Base-by-base conservation (phyloP, 1,140 invertebrate species). In the Aphelinus certus region DNA sequence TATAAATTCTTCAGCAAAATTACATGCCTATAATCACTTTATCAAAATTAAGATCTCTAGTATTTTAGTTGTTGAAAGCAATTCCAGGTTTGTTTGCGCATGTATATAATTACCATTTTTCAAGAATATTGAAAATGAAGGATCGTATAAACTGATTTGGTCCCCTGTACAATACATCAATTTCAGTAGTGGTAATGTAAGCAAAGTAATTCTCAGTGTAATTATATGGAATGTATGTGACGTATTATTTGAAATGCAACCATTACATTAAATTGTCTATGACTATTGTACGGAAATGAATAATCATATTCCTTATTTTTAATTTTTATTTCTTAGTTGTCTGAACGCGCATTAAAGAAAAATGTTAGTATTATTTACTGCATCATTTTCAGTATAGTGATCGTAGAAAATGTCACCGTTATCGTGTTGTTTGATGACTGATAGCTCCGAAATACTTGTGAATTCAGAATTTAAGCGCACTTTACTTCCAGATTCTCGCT, bases 141-240 rank as follows among this genome's bases (percentile, higher is more conserved):
- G 26, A 26, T 26, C 26, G 43, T 68, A 7, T 4, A 66, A 76
- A 76, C 64, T 42, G 47, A 71, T 71, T 76, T 76, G 74, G 74
- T 76, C 74, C 73, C 74, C 45, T 51, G 55, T 26, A 26, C 26
- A 26, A 26, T 26, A 26, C 26, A 26, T 26, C 26, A 26, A 26
- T 26, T 26, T 26, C 26, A 26, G 26, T 26, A 26, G 26, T 26
- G 26, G 26, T 26, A 26, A 26, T 26, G 26, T 26, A 26, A 26
- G 26, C 26, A 26, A 26, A 26, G 26, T 26, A 2, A 68, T 75
- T 75, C 73, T 75, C 73, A 75, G 67, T 70, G 67, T 65, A 65
- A 58, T 70, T 69, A 43, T 45, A 51, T 58, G 73, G 67, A 75
- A 75, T 75, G 66, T 75, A 58, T 46, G 48, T 60, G 7, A 10